Base-by-base conservation (phyloP, 1,140 invertebrate genomes). In the Parasteatoda tepidariorum region DNA sequence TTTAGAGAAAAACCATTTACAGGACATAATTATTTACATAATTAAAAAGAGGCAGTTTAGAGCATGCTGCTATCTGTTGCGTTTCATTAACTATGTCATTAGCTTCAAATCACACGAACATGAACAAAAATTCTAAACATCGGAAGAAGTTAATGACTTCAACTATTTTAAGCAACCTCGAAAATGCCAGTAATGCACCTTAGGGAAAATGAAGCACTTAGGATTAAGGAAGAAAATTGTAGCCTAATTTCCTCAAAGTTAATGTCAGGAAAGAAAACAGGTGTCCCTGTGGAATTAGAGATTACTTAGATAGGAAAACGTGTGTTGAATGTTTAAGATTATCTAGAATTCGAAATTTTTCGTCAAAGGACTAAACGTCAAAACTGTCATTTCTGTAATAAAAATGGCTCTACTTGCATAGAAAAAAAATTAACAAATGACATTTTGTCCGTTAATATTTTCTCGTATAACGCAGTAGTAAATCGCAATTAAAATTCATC, bases 161-260 rank as follows among this genome's bases (percentile, higher is more conserved):
- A 34, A 38, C 41, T 38, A 38, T 68, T 68, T 22, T 38, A 68
- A 48, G 66, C 41, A 68, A 68, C 33, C 9, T 67, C 41, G 24
- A 22, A 22, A 34, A 34, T 38, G 31, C n/a, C 33, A 67, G 31
- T 67, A 67, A 67, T 67, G 64, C 64, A 22, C 22, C 64, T 67
- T 67, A 67, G 24, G 64, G 64, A 34, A 67, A 22, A 22, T 38
- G 33, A 67, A 67, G 64, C 64, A 67, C 64, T 67, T 67, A 67
- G 64, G 64, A 67, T 67, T 67, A 67, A 38, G 41, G 41, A 34
- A 67, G 33, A 67, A n/a, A 34, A 34, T 34, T 41, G 34, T 34
- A 13, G 38, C 9, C 64, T 11, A 34, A 67, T 34, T 67, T 67
- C 34, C 33, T 38, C 33, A 34, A 67, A 22, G 33, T 67, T 38